Evolutionary conservation across 37 sponge, comb jelly and placozoan genomes (phyloP), one percentile per base, ranked within the genome.

Genomic region (Chondrosia reniformis): DNA sequence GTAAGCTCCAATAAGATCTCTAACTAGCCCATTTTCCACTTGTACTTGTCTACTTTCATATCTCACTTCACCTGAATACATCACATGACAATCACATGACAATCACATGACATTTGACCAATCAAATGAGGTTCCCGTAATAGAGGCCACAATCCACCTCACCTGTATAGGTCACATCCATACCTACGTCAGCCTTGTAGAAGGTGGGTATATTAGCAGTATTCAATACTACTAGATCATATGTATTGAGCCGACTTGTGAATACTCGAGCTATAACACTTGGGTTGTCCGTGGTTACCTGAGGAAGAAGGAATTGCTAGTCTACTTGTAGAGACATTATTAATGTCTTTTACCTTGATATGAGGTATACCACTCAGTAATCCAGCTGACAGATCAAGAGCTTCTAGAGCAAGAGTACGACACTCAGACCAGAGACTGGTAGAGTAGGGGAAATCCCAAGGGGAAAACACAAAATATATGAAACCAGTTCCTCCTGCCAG

Each of bases 361-460:
- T 28, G 63, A 5, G 79, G 79, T 7, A 30, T 41, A 44, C 63
- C 79, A 3, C 63, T 58, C 63, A 78, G 56, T 12, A 78, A 24
- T 45, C 58, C 41, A 21, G 63, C 33, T 3, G 79, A 78, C 37
- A 78, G 58, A 4, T 78, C 79, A 25, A 55, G 24, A 37, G 56
- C 30, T 45, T 78, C 79, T 45, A 78, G 45, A 2, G 79, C 63
- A 30, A 78, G 79, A 13, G 34, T 55, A 17, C 79, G 58, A 40
- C 79, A 78, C 79, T 78, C 79, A 12, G 79, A 78, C 79, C 79
- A 78, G 9, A 55, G 45, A 25, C 64, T 41, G 10, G 63, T 41
- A 25, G 79, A 55, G 56, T 78, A 78, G 27, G 79, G 79, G 13
- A 43, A 32, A n/a, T 62, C 7, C 45, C 46, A 64, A 9, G 56